A percentile compares a stretch with the other conserved stretches of the same genome.
phyloP scores from a whole-genome alignment of 2,888 invertebrate species.

The Mimachlamys varia region DNA sequence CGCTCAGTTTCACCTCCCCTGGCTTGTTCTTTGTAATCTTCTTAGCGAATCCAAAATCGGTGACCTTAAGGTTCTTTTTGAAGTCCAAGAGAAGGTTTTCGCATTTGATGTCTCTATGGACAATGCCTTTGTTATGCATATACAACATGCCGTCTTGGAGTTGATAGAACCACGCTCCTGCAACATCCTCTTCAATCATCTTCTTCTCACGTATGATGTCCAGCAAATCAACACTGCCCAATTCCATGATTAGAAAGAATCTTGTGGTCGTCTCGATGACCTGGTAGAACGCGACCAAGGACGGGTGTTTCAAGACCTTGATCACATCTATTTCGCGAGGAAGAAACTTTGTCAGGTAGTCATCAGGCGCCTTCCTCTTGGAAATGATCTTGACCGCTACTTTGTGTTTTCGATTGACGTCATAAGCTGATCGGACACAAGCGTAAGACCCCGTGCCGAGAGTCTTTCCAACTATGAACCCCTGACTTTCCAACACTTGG shows the following conservation, averaged over 20 bases:
- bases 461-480: constrained; percentile 73
- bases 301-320: constrained; percentile 72
- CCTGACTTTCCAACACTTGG: constrained; percentile 67
- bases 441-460: constrained; percentile 79
- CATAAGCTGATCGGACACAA: constrained; percentile 76
- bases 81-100: constrained; percentile 76
- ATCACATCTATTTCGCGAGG: constrained; percentile 79
- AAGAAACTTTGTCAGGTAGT: constrained; percentile 77
- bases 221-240: constrained; percentile 75
- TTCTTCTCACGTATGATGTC: constrained; percentile 65
- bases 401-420: constrained; percentile 69
- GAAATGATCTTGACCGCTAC: constrained; percentile 80
- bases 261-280: constrained; percentile 78
- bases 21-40: constrained; percentile 58
- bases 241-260: constrained; percentile 78
- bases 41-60: constrained; percentile 79
- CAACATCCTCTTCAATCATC: constrained; percentile 64
- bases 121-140: constrained; percentile 75
- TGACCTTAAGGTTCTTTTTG: constrained; percentile 69
- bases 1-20: constrained; percentile 82
- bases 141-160: constrained; percentile 74
- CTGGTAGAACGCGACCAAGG: constrained; percentile 72
- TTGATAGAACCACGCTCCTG: constrained; percentile 75
- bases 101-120: constrained; percentile 79
- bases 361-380: constrained; percentile 74